Evolutionary conservation across 2,888 invertebrate genomes (phyloP), one percentile per base, ranked within the genome.

Genomic region (Rhagophthalmus giganteus): DNA sequence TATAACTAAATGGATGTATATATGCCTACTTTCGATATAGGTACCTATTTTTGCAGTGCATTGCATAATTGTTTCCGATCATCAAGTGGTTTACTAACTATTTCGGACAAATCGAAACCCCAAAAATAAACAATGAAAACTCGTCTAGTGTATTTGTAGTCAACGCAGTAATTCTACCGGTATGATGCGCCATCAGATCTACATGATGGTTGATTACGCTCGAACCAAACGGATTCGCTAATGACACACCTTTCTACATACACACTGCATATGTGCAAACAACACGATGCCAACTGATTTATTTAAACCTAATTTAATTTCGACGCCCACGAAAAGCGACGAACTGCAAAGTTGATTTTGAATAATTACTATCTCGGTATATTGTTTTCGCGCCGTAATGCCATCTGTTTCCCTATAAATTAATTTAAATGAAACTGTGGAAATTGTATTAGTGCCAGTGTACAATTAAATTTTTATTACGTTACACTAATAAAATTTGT

Each of bases 281-380:
- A 53, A 40, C 38, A 10, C 47, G 20, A 55, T 44, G 42, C 41
- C 47, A 58, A 54, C 53, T 59, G 54, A 59, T 60, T 60, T 58
- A 59, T 62, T 60, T 57, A 54, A 54, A 55, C 50, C 55, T 58
- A 58, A 62, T 63, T 62, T 57, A 57, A 61, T 62, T 59, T 57
- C 55, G 38, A 39, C 58, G 54, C 57, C 53, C 44, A 54, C 49
- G 58, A 57, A 49, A 54, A 56, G 58, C 58, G 53, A 58, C 59
- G 53, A 57, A 57, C 46, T 24, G 52, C 53, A 55, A 47, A 57
- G 49, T 55, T 57, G 55, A 60, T 63, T 62, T 47, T 50, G 46
- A 55, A 55, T 55, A 55, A 55, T 55, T 55, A 55, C 48, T 32
- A 28, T 27, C 54, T 38, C 34, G 33, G 37, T 42, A 14, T 42